Evolutionary conservation across 2,797 vertebrate genomes (phyloP).

Genomic region (Crossoptilon crossoptilon): DNA sequence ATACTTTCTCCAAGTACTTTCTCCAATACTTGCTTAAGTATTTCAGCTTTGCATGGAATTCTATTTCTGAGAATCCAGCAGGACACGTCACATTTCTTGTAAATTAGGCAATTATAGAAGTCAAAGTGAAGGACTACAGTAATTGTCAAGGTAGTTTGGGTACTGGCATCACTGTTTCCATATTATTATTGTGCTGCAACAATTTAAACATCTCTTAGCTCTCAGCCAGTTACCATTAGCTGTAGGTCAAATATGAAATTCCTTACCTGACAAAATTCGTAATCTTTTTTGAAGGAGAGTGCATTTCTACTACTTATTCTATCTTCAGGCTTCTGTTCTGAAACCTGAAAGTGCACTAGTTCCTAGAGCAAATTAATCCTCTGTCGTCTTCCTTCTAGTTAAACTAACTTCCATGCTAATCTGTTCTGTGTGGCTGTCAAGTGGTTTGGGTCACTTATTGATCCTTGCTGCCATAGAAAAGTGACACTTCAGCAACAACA

Average conservation of each 20-base stretch:
- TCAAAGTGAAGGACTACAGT: background rate
- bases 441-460: background rate
- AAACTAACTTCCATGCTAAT: constrained; percentile 41
- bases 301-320: background rate
- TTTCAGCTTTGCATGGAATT: background rate
- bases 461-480: background rate
- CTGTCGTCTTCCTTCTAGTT: constrained; percentile 40
- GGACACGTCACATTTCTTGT: background rate
- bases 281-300: background rate
- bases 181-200: background rate
- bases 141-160: background rate
- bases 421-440: constrained; percentile 10
- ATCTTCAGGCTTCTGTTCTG: background rate
- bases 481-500: constrained; percentile 1
- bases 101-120: background rate
- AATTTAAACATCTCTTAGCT: background rate
- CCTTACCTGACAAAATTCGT: background rate
- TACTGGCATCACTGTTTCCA: background rate
- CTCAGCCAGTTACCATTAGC: background rate
- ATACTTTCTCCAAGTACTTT: no score
- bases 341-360: background rate
- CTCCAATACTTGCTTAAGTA: background rate
- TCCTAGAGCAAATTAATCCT: constrained; percentile 27
- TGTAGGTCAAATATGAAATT: background rate
- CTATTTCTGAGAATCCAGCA: background rate